These are phyloP conservation scores for Diachasma alloeum DNA, from an alignment of 1,140 invertebrate species.

Conservation along the genomic window DNA sequence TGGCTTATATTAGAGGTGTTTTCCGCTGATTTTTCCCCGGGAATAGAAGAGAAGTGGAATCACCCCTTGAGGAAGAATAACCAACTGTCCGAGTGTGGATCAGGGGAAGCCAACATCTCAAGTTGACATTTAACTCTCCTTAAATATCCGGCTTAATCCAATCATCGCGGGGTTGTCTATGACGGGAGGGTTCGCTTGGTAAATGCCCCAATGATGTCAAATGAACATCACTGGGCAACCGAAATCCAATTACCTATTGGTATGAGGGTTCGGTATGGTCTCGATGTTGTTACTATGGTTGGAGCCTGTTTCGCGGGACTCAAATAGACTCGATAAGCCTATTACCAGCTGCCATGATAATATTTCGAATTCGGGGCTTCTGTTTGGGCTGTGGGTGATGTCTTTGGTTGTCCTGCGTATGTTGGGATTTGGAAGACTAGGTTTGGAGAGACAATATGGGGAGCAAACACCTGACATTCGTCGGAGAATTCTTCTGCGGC, in stretches of 20 bases:
- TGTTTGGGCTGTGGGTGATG: slow-evolving; percentile 38
- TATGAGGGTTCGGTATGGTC: slow-evolving; percentile 38
- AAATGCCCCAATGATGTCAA: slow-evolving; percentile 59
- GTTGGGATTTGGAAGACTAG: background rate
- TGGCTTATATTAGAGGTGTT: slow-evolving; percentile 34
- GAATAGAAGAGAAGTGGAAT: background rate
- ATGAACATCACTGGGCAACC: slow-evolving; percentile 55
- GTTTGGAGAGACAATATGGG: background rate
- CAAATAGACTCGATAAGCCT: slow-evolving; percentile 49
- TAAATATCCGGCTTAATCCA: slow-evolving; percentile 50
- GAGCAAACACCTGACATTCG: too few relatives aligned
- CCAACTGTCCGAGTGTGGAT: background rate
- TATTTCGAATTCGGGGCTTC: slow-evolving; percentile 46
- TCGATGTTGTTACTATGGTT: slow-evolving; percentile 39
- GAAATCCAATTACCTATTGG: slow-evolving; percentile 55
- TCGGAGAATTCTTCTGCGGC: too few relatives aligned
- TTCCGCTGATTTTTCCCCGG: slow-evolving; percentile 18
- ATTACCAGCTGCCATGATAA: slow-evolving; percentile 55
- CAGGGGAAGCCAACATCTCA: background rate
- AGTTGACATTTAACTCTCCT: slow-evolving; percentile 35
- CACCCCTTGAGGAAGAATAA: background rate
- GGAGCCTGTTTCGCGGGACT: slow-evolving; percentile 25
- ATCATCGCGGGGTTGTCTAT: slow-evolving; percentile 31
- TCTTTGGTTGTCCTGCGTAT: slow-evolving; percentile 31
- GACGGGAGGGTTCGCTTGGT: slow-evolving; percentile 28